A percentile compares a stretch with the other conserved stretches of the same genome.
Evolutionary conservation across 2,797 vertebrate species (phyloP).

Genomic region (Bryconaethiops microstoma): DNA sequence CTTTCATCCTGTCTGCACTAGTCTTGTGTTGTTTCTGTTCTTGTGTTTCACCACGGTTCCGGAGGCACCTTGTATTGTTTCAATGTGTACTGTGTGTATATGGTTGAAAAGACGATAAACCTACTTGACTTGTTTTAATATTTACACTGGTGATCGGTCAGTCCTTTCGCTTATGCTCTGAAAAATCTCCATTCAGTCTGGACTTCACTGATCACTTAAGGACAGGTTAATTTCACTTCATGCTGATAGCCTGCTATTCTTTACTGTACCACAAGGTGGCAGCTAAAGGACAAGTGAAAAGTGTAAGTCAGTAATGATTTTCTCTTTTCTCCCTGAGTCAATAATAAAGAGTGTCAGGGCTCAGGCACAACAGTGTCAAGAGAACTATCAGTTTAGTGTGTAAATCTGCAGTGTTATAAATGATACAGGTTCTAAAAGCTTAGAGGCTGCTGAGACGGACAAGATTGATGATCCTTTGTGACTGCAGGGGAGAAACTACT

Average conservation of each 20-base stretch:
- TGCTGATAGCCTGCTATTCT: not conserved
- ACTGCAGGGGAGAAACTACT: conserved; percentile 24
- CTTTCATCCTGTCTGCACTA: too few relatives aligned
- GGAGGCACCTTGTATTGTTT: too few relatives aligned
- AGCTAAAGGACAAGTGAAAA: conserved; percentile 19
- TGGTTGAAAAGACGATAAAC: too few relatives aligned
- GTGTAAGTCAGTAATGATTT: not conserved
- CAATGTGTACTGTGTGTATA: too few relatives aligned
- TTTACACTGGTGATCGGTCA: not conserved
- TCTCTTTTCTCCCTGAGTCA: not conserved
- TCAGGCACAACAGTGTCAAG: conserved; percentile 19
- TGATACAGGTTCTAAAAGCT: conserved; percentile 8
- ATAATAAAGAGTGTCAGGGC: not conserved
- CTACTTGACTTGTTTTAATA: too few relatives aligned
- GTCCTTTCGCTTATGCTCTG: not conserved
- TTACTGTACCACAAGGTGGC: conserved; percentile 43
- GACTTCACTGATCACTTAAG: not conserved
- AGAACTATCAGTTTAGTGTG: conserved; percentile 21
- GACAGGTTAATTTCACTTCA: not conserved
- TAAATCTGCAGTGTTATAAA: conserved; percentile 14
- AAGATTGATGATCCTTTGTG: conserved; percentile 30
- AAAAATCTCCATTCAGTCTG: not conserved
- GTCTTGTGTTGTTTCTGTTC: too few relatives aligned
- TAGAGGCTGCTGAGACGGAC: not conserved
- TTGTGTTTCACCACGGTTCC: too few relatives aligned